Percentiles rank a stretch among this genome's conserved stretches.
These are phyloP conservation scores for Chironomus riparius DNA, from an alignment of 2,888 invertebrate genomes.

Conservation along the genomic window DNA sequence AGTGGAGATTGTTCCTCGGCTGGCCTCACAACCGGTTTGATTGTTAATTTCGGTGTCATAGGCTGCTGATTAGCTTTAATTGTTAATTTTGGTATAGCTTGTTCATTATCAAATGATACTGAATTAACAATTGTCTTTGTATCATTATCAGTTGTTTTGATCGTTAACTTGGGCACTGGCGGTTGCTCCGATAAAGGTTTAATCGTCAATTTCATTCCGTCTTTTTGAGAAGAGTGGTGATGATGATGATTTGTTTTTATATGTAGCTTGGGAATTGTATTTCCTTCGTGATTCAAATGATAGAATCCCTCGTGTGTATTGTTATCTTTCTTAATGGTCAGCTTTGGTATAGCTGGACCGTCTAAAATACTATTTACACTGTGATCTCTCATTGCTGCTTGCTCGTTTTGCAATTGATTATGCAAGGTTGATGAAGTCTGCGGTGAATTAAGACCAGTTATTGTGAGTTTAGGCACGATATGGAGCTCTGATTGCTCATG, in stretches of 20 bases:
- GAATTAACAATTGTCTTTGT: slow-evolving; percentile 37
- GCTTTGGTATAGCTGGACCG: slow-evolving; percentile 18
- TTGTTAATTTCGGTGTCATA: slow-evolving; percentile 29
- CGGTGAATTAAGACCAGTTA: slow-evolving; percentile 32
- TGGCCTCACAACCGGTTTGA: slow-evolving; percentile 23
- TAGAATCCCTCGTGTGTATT: slow-evolving; percentile 1
- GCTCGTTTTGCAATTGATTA: background rate
- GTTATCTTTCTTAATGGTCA: slow-evolving; percentile 26
- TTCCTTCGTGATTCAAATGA: slow-evolving; percentile 1
- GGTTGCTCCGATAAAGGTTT: slow-evolving; percentile 31
- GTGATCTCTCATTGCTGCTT: background rate
- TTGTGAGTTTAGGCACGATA: slow-evolving; percentile 42
- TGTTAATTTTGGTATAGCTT: slow-evolving; percentile 24
- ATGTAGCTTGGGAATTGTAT: slow-evolving; percentile 2
- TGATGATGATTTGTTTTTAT: slow-evolving; percentile 27
- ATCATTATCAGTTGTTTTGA: slow-evolving; percentile 44
- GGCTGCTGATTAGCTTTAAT: slow-evolving; percentile 20
- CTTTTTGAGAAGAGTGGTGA: slow-evolving; percentile 30
- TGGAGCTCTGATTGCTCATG: slow-evolving; percentile 33
- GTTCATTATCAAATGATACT: slow-evolving; percentile 36
- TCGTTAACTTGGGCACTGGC: slow-evolving; percentile 51
- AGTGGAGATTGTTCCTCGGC: background rate
- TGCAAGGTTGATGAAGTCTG: background rate
- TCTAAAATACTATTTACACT: slow-evolving; percentile 14
- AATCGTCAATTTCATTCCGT: slow-evolving; percentile 25